Evolutionary conservation across 1,140 invertebrate genomes (phyloP), one percentile per base, ranked within the genome.

Genomic region (Tribolium madens): DNA sequence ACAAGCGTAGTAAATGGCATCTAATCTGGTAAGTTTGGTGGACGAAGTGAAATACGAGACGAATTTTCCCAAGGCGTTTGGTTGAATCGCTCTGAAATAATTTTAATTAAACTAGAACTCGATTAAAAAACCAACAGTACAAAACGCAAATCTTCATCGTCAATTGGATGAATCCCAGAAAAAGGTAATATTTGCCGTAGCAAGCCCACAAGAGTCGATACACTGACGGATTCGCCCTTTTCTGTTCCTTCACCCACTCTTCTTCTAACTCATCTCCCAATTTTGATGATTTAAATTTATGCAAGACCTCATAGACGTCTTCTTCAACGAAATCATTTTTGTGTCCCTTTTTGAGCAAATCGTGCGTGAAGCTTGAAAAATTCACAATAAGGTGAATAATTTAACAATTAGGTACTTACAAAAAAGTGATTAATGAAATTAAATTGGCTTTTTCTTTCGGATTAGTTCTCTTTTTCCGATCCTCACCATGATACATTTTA

Each of bases 251-350:
- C 7, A 83, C 53, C 86, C 87, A 88, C 1, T 86, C 84, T 74
- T 83, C 81, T 75, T 87, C 87, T 26, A 91, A 82, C 21, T 85
- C 84, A 81, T 89, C 87, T 1, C 89, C 89, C 1, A 91, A 79
- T 1, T 82, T 80, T 4, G 87, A 85, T 0, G 89, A 89, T 1
- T 81, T 82, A 75, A 90, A 89, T 4, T 85, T 84, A 5, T 85
- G 84, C 2, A 89, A 83, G 10, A 88, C 86, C 71, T 87, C 84
- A 84, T 87, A 90, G 13, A 91, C 78, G 78, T 91, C 89, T 3
- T 87, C 84, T 46, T 88, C 76, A 10, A 86, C 86, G 1, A 90
- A 80, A 60, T 89, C 87, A 5, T 85, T 81, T 81, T 87, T 88
- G 42, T 83, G 84, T 6, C 88, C 88, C 70, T 86, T 80, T 79